These are phyloP conservation scores for Nestor notabilis DNA, from an alignment of 2,113 vertebrate species.

Conservation along the genomic window DNA sequence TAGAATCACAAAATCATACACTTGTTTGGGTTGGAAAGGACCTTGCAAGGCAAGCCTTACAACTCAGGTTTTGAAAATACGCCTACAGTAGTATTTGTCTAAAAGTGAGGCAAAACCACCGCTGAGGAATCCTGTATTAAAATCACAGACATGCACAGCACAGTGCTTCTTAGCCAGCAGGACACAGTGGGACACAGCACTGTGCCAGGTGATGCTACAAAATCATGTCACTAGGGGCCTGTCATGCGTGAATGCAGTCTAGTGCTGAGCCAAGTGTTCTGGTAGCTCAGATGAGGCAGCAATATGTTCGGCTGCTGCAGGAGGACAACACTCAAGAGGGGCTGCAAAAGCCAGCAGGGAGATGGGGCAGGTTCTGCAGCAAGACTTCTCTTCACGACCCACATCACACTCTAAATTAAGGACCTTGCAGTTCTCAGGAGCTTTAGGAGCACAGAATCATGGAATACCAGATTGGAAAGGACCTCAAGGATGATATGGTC, in stretches of 20 bases:
- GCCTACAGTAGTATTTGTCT: neutral
- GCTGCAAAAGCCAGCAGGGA: neutral
- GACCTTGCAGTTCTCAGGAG: neutral
- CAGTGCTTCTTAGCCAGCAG: neutral
- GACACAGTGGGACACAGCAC: neutral
- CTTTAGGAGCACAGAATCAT: neutral
- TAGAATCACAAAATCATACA: neutral
- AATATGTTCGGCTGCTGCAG: neutral
- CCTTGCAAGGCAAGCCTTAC: neutral
- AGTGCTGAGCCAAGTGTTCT: no score
- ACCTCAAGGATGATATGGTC: neutral
- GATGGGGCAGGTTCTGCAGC: neutral
- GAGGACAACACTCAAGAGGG: neutral
- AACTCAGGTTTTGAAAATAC: neutral
- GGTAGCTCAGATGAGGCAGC: neutral
- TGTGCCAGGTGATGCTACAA: neutral
- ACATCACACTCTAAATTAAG: neutral
- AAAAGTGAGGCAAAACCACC: neutral
- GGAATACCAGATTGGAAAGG: neutral
- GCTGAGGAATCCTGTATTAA: neutral
- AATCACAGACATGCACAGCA: neutral
- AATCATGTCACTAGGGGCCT: neutral
- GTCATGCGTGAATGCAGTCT: accelerated
- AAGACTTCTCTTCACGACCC: neutral
- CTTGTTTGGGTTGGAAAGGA: neutral